Base-by-base conservation (phyloP, 2,113 vertebrate species). In the Chaetops frenatus region DNA sequence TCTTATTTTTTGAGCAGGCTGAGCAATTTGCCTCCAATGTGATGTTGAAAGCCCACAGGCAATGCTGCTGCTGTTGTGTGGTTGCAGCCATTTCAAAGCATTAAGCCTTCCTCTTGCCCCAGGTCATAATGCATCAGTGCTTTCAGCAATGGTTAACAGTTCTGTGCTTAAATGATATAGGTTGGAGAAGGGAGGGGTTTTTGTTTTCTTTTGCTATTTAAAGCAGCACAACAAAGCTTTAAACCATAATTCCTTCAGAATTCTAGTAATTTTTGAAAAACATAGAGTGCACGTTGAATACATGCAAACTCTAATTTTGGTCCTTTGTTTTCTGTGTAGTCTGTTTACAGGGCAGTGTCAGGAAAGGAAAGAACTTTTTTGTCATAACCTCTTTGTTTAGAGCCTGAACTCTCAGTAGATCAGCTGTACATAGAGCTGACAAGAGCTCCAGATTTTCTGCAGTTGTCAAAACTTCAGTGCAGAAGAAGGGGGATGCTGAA, bases 1-100 rank as follows among this genome's bases (percentile, higher is more conserved):
- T 73, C 56, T 69, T 86, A 11, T 8, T 38, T 96, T 96, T 96
- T 95, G 96, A 97, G 94, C 95, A 89, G 83, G 97, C 97, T 98
- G 97, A 98, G 96, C 96, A 76, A 81, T 98, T 98, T 97, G 85
- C 78, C 96, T 98, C 97, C 73, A 91, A 92, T 97, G 95, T 95
- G 95, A 93, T 94, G 90, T 72, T 97, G 94, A 96, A 96, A 92
- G 88, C 78, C 73, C 93, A 83, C 35, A 51, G 88, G 86, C 96
- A 78, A 97, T 96, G 89, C 94, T 96, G 95, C 95, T 94, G 85
- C 88, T 88, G 66, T 85, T 87, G n/a, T n/a, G n/a, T 73, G 91
- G 69, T 81, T 93, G 82, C 42, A 56, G 86, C 87, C 79, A 50
- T 87, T 94, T 81, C 60, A 83, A 79, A 96, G 66, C 85, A 93